Percentiles rank a stretch among this genome's conserved stretches.
These are phyloP conservation scores for Neoniphon sammara DNA, from an alignment of 2,797 vertebrate genomes.

Conservation along the genomic window DNA sequence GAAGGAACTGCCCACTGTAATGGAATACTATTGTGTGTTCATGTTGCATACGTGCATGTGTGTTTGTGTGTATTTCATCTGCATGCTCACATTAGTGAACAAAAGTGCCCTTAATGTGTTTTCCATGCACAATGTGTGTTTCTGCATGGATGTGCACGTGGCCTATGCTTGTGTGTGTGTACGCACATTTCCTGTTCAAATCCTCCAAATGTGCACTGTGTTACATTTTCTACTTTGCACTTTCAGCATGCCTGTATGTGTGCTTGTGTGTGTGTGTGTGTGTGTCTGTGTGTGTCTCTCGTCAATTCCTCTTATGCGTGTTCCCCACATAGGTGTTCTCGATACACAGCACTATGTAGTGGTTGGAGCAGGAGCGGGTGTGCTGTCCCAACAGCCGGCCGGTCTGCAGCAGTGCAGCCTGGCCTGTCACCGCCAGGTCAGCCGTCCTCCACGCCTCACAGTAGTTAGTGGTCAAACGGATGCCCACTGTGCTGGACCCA, in stretches of 20 bases:
- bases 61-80: not conserved
- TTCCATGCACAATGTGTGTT: too few relatives aligned
- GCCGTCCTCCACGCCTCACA: conserved; percentile 93
- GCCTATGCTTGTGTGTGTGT: conserved; percentile 5
- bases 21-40: not conserved
- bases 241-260: conserved; percentile 23
- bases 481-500: conserved; percentile 86
- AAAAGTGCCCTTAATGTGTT: conserved; percentile 27
- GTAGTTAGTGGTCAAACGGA: conserved; percentile 90
- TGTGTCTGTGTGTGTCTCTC: not conserved
- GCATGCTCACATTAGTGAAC: not conserved
- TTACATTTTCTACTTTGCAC: not conserved
- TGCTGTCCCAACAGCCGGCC: conserved; percentile 92
- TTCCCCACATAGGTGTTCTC: conserved; percentile 92
- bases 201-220: not conserved
- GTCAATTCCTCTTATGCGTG: conserved; percentile 81
- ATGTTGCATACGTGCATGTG: too few relatives aligned
- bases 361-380: conserved; percentile 88
- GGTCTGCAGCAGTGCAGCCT: conserved; percentile 87
- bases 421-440: conserved; percentile 85
- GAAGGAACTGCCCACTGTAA: not conserved
- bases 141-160: too few relatives aligned
- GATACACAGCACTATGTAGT: conserved; percentile 92
- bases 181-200: conserved; percentile 29
- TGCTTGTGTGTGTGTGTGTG: conserved; percentile 4